Base-by-base conservation (phyloP, 2,113 vertebrate genomes). In the Xenopus borealis region DNA sequence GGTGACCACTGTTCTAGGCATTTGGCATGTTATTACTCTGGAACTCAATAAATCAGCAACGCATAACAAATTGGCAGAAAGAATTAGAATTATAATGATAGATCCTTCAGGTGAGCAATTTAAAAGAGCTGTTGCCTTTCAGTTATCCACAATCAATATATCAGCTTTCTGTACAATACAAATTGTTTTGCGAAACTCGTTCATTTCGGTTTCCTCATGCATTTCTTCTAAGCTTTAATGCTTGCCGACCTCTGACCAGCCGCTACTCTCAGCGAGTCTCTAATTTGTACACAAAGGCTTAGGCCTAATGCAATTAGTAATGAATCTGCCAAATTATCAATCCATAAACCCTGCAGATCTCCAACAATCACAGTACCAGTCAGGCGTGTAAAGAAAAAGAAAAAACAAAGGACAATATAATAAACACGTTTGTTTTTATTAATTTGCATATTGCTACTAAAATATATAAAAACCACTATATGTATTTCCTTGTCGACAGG, bases 321-420 rank as follows among this genome's bases (percentile, higher is more conserved):
- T 87, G 85, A 83, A 85, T 82, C 87, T 91, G 85, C 87, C 85
- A 91, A 91, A 90, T 92, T 89, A 90, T 83, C 87, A 91, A 90
- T 86, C 86, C 84, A 87, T 91, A 89, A 91, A 86, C 83, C 86
- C 81, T 78, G 79, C 47, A 81, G 78, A 82, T 86, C 81, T 85
- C 79, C 72, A 84, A 81, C 44, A 82, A 77, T 77, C 80, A 68
- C 65, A 79, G 52, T 69, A 74, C 63, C 81, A 81, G 80, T 62
- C 72, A 83, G 83, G 78, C 79, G 8, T 40, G 33, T 40, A 40
- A 6, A 40, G 33, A 27, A 27, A 27, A 27, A 3, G 80, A n/a
- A 80, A 72, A 64, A 81, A 83, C 76, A 62, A 69, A 62, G 27
- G 50, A 20, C 20, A 65, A 57, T 66, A 62, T 65, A 73, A 46